A percentile compares a stretch with the other conserved stretches of the same genome.
phyloP scores from a whole-genome alignment of 2,797 vertebrate genomes.

The Myotis pilosus region DNA sequence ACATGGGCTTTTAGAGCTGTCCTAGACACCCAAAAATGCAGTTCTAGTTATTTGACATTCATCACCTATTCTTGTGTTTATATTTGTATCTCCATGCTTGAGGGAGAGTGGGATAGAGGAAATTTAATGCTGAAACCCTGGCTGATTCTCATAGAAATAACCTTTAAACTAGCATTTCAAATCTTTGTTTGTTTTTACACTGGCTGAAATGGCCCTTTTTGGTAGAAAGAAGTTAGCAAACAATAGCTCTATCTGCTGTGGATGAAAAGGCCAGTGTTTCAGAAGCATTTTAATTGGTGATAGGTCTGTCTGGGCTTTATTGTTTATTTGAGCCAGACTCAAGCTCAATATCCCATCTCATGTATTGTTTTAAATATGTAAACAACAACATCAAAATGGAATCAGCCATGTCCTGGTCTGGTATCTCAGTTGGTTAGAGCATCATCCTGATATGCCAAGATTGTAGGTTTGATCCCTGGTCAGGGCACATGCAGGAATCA shows the following conservation, averaged over 20 bases:
- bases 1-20: not conserved
- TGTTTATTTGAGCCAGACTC: not conserved
- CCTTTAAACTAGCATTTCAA: conserved; percentile 16
- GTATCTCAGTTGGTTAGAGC: not conserved
- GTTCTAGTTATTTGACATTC: not conserved
- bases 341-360: not conserved
- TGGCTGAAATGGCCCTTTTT: conserved; percentile 13
- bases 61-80: not conserved
- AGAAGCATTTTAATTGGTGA: not conserved
- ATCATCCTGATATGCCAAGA: not conserved
- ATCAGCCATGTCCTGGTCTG: not conserved
- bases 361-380: conserved; percentile 21
- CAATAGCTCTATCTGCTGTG: not conserved
- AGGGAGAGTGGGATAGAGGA: not conserved
- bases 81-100: not conserved
- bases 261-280: not conserved
- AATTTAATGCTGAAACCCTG: not conserved
- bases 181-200: not conserved
- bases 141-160: not conserved
- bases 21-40: not conserved
- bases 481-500: not conserved
- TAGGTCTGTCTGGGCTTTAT: not conserved
- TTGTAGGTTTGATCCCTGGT: not conserved
- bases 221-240: conserved; percentile 25
- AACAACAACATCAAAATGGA: conserved; percentile 45